Base-by-base conservation (phyloP, 2,113 vertebrate species). In the Rhinoptilus africanus region DNA sequence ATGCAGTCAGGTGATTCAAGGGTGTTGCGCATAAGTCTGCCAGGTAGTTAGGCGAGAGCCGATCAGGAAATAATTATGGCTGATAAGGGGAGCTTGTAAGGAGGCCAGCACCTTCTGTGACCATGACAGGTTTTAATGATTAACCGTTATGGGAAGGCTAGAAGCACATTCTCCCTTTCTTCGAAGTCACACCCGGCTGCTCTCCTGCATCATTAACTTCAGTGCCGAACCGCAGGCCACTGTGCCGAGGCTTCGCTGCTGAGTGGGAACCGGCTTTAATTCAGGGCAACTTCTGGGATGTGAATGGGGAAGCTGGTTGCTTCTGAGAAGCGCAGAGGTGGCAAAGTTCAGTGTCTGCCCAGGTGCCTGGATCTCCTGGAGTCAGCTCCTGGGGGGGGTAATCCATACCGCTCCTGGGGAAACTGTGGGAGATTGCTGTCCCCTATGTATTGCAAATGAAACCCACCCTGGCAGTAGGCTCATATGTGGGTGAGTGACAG, bases 21-120 rank as follows among this genome's bases (percentile, higher is more conserved):
- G 82, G 68, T 92, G 88, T 20, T 90, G 81, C 73, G 77, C 68
- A 2, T 54, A n/a, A 54, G 19, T 50, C 89, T 93, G 93, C 69
- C 73, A 79, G 88, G 91, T 75, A 93, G 79, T 76, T 94, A 89
- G 89, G 86, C 1, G 7, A 94, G 93, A 95, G 85, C 64, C 1
- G 75, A 93, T 96, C 94, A 95, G 95, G 96, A 96, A 96, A 95
- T 94, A 88, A 97, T 96, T 96, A 89, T 15, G 68, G 88, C 54
- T 94, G 95, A 91, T 97, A 96, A 92, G 48, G 47, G 93, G 41
- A 86, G 47, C 69, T 93, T 68, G 93, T 37, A 73, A 89, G 88
- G 74, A 94, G 94, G 84, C 82, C 87, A 97, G 88, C 85, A 63
- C 82, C 82, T 95, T 93, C 79, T 68, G 88, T 93, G 76, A 45